phyloP scores from a whole-genome alignment of 2,113 vertebrate species.

The Lepisosteus osseus region DNA sequence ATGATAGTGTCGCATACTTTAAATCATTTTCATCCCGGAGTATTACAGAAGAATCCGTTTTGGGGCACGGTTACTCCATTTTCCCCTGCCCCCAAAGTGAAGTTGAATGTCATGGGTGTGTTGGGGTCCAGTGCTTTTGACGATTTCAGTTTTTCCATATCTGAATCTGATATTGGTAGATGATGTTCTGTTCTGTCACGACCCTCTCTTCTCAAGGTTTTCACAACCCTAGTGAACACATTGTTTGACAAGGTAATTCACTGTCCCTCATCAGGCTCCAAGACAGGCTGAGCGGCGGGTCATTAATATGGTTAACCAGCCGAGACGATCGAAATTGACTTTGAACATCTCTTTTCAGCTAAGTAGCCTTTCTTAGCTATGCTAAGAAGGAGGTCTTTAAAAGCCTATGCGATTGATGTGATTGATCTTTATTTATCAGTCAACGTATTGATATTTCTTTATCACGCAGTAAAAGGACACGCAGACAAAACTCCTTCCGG shows the following conservation, averaged over 20 bases:
- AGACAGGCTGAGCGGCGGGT: constrained; percentile 9
- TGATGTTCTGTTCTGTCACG: constrained; percentile 6
- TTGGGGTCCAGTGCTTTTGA: constrained; percentile 2
- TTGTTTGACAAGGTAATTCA: neutral
- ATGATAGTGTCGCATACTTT: constrained; percentile 12
- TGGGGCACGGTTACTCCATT: constrained; percentile 12
- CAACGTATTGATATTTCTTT: no score
- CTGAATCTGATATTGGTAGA: constrained; percentile 7
- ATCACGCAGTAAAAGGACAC: no score
- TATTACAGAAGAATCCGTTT: constrained; percentile 16
- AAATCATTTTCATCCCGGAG: neutral
- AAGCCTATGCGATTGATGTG: no score
- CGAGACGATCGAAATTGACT: no score
- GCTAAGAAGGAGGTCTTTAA: no score
- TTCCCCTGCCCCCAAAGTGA: constrained; percentile 9
- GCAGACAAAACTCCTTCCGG: no score
- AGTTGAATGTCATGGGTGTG: constrained; percentile 19
- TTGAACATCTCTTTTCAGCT: no score
- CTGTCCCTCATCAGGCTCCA: constrained; percentile 12
- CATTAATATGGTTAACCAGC: neutral
- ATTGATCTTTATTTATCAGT: no score
- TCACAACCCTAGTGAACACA: constrained; percentile 8
- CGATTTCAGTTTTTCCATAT: constrained; percentile 12
- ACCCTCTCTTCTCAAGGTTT: constrained; percentile 7
- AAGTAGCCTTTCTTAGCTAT: no score